phyloP scores from a whole-genome alignment of 2,888 invertebrate species.

The Alviniconcha strummeri region DNA sequence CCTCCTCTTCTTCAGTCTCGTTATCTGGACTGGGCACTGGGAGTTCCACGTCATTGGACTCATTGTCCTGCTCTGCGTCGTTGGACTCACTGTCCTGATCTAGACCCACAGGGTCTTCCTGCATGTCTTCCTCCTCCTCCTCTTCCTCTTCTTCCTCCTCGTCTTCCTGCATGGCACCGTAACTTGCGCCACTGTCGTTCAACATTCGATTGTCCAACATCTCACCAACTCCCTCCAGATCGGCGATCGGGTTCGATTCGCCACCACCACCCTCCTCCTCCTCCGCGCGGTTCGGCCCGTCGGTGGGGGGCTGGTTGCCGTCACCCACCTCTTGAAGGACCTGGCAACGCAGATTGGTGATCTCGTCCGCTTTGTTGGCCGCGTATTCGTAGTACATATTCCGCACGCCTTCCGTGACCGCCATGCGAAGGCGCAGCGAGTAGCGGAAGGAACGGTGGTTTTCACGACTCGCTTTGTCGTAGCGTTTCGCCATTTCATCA shows the following conservation, averaged over 20 bases:
- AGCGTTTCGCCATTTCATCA: slow-evolving; percentile 52
- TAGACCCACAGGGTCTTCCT: no score
- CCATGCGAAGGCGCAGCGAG: slow-evolving; percentile 55
- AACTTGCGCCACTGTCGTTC: not conserved
- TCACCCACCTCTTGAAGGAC: slow-evolving; percentile 26
- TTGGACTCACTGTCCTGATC: no score
- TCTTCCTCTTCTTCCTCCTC: slow-evolving; percentile 3
- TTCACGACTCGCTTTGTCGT: slow-evolving; percentile 51
- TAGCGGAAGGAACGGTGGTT: slow-evolving; percentile 58
- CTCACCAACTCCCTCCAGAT: not conserved
- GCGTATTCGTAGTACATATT: slow-evolving; percentile 65
- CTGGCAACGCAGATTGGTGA: slow-evolving; percentile 46
- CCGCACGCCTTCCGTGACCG: slow-evolving; percentile 57
- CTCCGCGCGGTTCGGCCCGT: not conserved
- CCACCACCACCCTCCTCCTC: not conserved
- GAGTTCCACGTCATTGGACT: no score
- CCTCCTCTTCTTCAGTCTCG: no score
- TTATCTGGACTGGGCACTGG: no score
- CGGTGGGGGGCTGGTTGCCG: not conserved
- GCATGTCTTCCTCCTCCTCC: no score
- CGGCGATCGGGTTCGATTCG: slow-evolving; percentile 3
- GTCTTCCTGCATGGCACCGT: not conserved
- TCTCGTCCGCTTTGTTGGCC: slow-evolving; percentile 53
- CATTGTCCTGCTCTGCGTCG: no score
- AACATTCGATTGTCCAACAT: slow-evolving; percentile 2